Conservation (phyloP, 2,888 invertebrate genomes). For the Amitus sp. region DNA sequence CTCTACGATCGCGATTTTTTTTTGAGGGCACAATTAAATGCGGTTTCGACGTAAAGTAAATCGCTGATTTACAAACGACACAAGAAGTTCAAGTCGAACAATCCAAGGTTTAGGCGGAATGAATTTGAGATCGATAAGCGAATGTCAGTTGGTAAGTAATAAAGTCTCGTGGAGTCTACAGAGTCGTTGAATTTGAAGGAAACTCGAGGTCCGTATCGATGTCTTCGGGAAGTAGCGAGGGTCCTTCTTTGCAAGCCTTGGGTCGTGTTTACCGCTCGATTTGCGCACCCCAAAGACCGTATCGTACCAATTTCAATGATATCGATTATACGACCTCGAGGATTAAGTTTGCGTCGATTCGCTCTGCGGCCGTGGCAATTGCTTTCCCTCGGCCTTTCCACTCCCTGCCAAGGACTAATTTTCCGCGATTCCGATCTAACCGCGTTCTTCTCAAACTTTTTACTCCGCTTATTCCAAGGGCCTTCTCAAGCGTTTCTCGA, state of each 20-base stretch:
- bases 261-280: conserved; percentile 39
- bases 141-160: no score
- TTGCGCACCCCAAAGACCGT: conserved; percentile 39
- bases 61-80: no score
- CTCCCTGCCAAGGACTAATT: conserved; percentile 33
- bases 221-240: conserved; percentile 25
- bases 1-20: no score
- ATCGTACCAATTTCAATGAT: conserved; percentile 40
- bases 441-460: conserved; percentile 33
- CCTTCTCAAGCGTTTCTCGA: conserved; percentile 11
- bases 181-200: conserved; percentile 31
- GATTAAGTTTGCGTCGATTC: conserved; percentile 40
- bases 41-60: no score
- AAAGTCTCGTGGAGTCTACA: conserved; percentile 17
- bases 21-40: no score
- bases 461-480: conserved; percentile 24
- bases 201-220: conserved; percentile 31
- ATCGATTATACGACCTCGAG: conserved; percentile 39
- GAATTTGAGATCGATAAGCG: no score
- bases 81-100: no score
- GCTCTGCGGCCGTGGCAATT: conserved; percentile 33
- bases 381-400: conserved; percentile 30
- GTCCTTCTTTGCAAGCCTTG: conserved; percentile 26
- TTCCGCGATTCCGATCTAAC: conserved; percentile 30
- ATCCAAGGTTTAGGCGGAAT: no score